phyloP scores from a whole-genome alignment of 2,113 vertebrate species.

The Spea multiplicata region DNA sequence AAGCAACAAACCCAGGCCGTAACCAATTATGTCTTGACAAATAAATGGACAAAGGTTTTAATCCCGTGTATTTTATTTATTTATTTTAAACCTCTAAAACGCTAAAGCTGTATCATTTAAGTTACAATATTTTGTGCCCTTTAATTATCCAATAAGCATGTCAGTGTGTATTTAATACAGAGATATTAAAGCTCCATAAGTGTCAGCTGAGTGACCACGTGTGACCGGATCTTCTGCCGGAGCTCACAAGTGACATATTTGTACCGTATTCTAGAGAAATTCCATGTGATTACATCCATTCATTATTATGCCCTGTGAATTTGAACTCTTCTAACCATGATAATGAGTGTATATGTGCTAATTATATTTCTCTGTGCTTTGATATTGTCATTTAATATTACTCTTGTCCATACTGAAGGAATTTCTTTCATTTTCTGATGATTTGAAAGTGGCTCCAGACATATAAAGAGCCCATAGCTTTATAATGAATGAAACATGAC shows the following conservation, averaged over 20 bases:
- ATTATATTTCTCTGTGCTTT: background rate
- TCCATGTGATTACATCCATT: constrained; percentile 14
- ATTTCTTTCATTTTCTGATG: too few relatives aligned
- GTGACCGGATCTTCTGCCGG: constrained; percentile 30
- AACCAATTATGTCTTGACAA: constrained; percentile 78
- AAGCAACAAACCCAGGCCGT: constrained; percentile 75
- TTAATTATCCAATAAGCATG: constrained; percentile 56
- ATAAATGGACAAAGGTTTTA: constrained; percentile 73
- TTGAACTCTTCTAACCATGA: background rate
- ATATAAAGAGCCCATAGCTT: too few relatives aligned
- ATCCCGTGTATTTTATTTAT: constrained; percentile 61
- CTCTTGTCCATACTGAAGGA: too few relatives aligned
- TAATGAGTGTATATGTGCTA: constrained; percentile 7
- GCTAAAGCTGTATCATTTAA: constrained; percentile 56
- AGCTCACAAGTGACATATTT: background rate
- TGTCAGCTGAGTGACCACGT: constrained; percentile 22
- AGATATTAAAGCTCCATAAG: constrained; percentile 47
- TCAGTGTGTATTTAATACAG: constrained; percentile 42
- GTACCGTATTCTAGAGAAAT: constrained; percentile 5
- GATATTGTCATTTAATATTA: too few relatives aligned
- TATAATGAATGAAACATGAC: too few relatives aligned
- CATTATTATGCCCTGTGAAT: background rate
- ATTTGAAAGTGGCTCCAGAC: too few relatives aligned
- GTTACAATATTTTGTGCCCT: constrained; percentile 53
- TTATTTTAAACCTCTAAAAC: constrained; percentile 53